A percentile compares a stretch with the other conserved stretches of the same genome.
Conservation (phyloP, 2,888 invertebrate genomes). For the Meliscaeva auricollis region DNA sequence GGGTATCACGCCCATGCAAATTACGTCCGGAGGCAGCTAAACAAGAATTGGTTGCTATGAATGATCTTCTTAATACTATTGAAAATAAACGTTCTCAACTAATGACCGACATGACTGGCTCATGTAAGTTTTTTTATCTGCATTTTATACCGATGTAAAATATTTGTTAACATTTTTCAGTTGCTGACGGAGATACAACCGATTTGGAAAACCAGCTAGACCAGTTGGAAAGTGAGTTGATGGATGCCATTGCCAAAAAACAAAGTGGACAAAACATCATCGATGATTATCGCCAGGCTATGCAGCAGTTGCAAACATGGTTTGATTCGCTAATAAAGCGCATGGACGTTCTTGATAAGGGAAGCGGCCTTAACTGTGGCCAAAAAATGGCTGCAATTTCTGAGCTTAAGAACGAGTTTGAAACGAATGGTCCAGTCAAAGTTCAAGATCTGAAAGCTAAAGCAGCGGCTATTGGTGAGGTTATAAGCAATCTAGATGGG, state of each 20-base stretch:
- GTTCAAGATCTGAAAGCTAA: slow-evolving; percentile 89
- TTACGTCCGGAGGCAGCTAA: slow-evolving; percentile 94
- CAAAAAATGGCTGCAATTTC: slow-evolving; percentile 91
- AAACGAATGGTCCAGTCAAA: slow-evolving; percentile 89
- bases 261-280: slow-evolving; percentile 90
- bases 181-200: slow-evolving; percentile 87
- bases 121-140: slow-evolving; percentile 84
- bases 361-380: slow-evolving; percentile 91
- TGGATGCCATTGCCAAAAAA: slow-evolving; percentile 90
- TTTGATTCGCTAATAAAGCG: slow-evolving; percentile 92
- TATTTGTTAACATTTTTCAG: slow-evolving; percentile 75
- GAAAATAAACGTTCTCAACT: slow-evolving; percentile 91
- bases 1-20: slow-evolving; percentile 95
- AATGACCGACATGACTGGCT: slow-evolving; percentile 89
- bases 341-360: slow-evolving; percentile 93
- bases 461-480: slow-evolving; percentile 89
- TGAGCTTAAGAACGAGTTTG: slow-evolving; percentile 90
- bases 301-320: slow-evolving; percentile 92
- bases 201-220: slow-evolving; percentile 90
- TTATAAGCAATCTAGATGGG: slow-evolving; percentile 94
- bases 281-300: slow-evolving; percentile 90
- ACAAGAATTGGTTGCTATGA: slow-evolving; percentile 93
- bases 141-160: background rate
- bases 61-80: slow-evolving; percentile 91
- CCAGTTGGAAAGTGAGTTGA: slow-evolving; percentile 89